Percentiles rank a stretch among this genome's conserved stretches.
Evolutionary conservation across 2,888 invertebrate genomes (phyloP).

Genomic region (Acronicta psi): DNA sequence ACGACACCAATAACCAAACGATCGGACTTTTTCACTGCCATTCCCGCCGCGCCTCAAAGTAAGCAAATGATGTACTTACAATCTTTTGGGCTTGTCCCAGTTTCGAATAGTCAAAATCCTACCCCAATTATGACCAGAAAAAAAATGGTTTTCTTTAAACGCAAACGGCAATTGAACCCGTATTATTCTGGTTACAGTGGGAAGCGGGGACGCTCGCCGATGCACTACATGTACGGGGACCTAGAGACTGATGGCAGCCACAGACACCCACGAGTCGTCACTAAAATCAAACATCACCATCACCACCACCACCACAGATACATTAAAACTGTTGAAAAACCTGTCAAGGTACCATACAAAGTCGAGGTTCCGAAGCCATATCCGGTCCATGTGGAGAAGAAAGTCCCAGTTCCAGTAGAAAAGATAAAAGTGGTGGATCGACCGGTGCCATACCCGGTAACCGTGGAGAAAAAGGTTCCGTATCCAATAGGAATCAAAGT

Average conservation of each 20-base stretch:
- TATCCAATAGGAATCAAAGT: conserved; percentile 82
- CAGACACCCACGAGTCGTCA: conserved; percentile 68
- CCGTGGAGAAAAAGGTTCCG: conserved; percentile 83
- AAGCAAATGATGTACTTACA: conserved; percentile 77
- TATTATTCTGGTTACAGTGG: conserved; percentile 76
- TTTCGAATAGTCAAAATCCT: conserved; percentile 62
- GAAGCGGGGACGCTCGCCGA: conserved; percentile 64
- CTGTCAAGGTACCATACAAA: conserved; percentile 82
- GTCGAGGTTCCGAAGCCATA: conserved; percentile 89
- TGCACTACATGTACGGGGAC: conserved; percentile 65
- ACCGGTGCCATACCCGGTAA: conserved; percentile 80
- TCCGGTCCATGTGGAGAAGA: conserved; percentile 81
- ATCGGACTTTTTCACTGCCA: conserved; percentile 62
- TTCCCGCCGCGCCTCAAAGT: conserved; percentile 54
- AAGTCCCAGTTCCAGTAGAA: conserved; percentile 76
- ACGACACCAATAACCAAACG: conserved; percentile 68
- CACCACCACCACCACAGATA: conserved; percentile 91
- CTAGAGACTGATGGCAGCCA: conserved; percentile 72
- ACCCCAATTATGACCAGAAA: conserved; percentile 65
- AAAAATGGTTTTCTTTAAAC: conserved; percentile 73
- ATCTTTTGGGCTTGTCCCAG: conserved; percentile 76
- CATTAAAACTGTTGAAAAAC: conserved; percentile 90
- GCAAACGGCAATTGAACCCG: conserved; percentile 70
- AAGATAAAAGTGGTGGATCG: conserved; percentile 76
- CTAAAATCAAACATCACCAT: conserved; percentile 90